These are phyloP conservation scores for Hycleus cichorii DNA, from an alignment of 1,140 invertebrate species.

Conservation along the genomic window DNA sequence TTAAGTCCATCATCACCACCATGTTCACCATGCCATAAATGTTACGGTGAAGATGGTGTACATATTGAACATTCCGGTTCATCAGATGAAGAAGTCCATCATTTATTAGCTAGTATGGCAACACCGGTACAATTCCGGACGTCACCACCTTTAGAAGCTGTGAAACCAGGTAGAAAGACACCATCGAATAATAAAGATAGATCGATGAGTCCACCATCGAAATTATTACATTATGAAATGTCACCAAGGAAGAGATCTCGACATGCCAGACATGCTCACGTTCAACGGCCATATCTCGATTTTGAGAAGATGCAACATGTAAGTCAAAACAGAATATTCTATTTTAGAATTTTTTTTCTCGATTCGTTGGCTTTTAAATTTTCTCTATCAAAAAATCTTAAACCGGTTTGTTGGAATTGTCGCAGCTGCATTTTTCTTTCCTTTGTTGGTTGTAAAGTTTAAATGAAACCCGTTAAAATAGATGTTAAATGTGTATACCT, in stretches of 20 bases:
- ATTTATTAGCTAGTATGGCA: conserved; percentile 45
- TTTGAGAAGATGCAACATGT: conserved; percentile 96
- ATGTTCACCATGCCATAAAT: conserved; percentile 34
- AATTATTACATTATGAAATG: conserved; percentile 61
- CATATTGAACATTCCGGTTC: conserved; percentile 38
- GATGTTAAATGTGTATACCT: neutral
- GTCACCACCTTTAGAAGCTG: conserved; percentile 78
- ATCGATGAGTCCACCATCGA: conserved; percentile 62
- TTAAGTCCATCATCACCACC: conserved; percentile 32
- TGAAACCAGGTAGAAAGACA: conserved; percentile 60
- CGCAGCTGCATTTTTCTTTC: neutral
- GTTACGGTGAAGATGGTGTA: conserved; percentile 30
- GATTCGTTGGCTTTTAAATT: neutral
- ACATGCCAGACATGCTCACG: conserved; percentile 53
- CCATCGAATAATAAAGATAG: conserved; percentile 41
- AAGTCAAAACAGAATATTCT: conserved; percentile 25
- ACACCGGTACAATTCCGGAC: conserved; percentile 82
- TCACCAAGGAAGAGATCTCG: conserved; percentile 56
- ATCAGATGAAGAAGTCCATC: conserved; percentile 35
- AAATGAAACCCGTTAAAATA: neutral
- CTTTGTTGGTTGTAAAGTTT: neutral
- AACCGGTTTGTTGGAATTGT: neutral
- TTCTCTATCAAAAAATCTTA: neutral
- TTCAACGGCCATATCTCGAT: conserved; percentile 81
- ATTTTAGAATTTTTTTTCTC: neutral